Evolutionary conservation across 2,888 invertebrate species (phyloP).

Genomic region (Branchipolynoe longqiensis): DNA sequence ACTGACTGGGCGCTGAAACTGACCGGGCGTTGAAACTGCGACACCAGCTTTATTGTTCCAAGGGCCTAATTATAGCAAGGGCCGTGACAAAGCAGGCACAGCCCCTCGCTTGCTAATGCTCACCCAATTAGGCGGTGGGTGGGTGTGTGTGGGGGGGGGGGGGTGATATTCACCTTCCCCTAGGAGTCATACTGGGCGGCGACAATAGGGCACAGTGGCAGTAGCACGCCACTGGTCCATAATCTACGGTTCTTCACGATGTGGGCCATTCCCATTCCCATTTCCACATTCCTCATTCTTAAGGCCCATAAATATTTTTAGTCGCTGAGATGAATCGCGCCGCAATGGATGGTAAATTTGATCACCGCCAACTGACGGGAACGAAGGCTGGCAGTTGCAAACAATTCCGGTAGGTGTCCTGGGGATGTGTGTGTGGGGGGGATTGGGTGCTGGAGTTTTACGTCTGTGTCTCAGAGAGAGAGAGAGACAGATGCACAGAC

Average conservation of each 20-base stretch:
- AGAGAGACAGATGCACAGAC: too few species aligned
- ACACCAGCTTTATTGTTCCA: background rate
- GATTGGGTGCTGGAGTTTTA: too few species aligned
- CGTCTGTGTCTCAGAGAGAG: too few species aligned
- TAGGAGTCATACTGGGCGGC: background rate
- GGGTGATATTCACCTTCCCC: background rate
- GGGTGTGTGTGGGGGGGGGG: background rate
- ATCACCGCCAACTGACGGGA: background rate
- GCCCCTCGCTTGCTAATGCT: background rate
- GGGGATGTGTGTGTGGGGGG: background rate
- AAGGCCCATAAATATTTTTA: background rate
- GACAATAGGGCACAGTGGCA: background rate
- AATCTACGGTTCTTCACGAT: background rate
- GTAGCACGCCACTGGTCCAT: too few species aligned
- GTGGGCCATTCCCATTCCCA: background rate
- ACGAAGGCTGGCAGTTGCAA: too few species aligned
- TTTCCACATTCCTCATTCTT: background rate
- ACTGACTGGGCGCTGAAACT: too few species aligned
- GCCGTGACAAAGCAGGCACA: background rate
- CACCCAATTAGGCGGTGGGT: slow-evolving; percentile 11
- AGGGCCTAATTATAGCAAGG: background rate
- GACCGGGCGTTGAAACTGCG: too few species aligned
- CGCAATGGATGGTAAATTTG: background rate
- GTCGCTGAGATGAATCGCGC: background rate
- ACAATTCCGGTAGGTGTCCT: too few species aligned